phyloP scores from a whole-genome alignment of 2,113 vertebrate genomes.

The Chaenogobius annularis region DNA sequence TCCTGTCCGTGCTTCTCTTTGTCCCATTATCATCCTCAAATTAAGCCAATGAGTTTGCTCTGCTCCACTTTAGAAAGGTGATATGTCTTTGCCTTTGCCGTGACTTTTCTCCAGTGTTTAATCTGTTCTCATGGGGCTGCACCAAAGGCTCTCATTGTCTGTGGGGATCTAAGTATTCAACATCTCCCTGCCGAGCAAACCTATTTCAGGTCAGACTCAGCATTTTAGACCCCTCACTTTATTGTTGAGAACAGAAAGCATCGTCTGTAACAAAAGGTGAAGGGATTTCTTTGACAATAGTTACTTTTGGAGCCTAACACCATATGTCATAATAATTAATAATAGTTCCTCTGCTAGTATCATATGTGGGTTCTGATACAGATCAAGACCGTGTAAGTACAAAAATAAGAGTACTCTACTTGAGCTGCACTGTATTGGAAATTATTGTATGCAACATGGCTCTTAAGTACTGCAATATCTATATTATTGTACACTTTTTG shows the following conservation, averaged over 20 bases:
- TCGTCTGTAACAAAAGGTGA: slow-evolving; percentile 7
- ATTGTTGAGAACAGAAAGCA: slow-evolving; percentile 28
- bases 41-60: slow-evolving; percentile 18
- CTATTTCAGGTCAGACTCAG: slow-evolving; percentile 53
- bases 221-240: slow-evolving; percentile 41
- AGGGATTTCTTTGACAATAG: background rate
- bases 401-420: no score
- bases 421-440: no score
- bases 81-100: slow-evolving; percentile 29
- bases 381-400: no score
- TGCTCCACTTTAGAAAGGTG: slow-evolving; percentile 32
- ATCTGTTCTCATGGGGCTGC: slow-evolving; percentile 36
- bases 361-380: no score
- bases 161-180: slow-evolving; percentile 38
- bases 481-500: no score
- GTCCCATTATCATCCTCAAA: slow-evolving; percentile 24
- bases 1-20: background rate
- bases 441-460: no score
- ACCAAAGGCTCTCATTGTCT: slow-evolving; percentile 41
- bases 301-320: background rate
- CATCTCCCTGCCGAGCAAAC: slow-evolving; percentile 38
- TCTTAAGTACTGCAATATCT: no score
- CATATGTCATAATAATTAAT: no score
- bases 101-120: slow-evolving; percentile 39
- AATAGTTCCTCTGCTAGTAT: no score